Base-by-base conservation (phyloP, 2,888 invertebrate species). In the Globia sparganii region DNA sequence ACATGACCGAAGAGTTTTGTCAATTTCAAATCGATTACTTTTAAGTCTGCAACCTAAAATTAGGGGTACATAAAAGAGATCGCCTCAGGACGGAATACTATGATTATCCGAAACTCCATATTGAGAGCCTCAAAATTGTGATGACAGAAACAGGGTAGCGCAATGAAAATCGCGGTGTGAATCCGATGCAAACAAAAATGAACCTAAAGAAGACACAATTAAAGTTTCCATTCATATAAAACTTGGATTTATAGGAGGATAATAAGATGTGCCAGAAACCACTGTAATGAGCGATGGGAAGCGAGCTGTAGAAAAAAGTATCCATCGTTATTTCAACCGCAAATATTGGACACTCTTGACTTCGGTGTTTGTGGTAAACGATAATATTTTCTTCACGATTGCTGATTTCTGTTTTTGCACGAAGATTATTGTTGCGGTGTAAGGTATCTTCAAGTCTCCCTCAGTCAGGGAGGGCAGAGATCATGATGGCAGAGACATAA, bases 21-120 rank as follows among this genome's bases (percentile, higher is more conserved):
- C 92, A 92, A 92, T 93, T 93, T 93, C 84, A 86, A 91, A 92
- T 89, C 89, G 90, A 93, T 94, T 92, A 93, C 72, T 85, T 77
- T 89, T 86, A 86, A 79, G 78, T 77, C 83, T 85, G 73, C 79
- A 91, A 90, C 91, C 93, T 90, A 70, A 94, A 94, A 95, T 94
- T 95, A 95, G 87, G 91, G 88, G 92, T 92, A 93, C 94, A 94
- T 95, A 94, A 95, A 95, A 92, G 90, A 93, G 91, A 94, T 93
- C 94, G 92, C 93, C 90, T 85, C 66, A 87, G 86, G 91, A 91
- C 91, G 84, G 90, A 94, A 95, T 94, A 90, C 95, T 95, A 95
- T 95, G 94, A 95, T 96, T 95, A 95, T 93, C 93, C 89, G 83
- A 91, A 90, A 91, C 88, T 90, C 91, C 92, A 91, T 93, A 93